These are phyloP conservation scores for Pantelozetes paolii DNA, from an alignment of 2,888 invertebrate species.

Conservation along the genomic window DNA sequence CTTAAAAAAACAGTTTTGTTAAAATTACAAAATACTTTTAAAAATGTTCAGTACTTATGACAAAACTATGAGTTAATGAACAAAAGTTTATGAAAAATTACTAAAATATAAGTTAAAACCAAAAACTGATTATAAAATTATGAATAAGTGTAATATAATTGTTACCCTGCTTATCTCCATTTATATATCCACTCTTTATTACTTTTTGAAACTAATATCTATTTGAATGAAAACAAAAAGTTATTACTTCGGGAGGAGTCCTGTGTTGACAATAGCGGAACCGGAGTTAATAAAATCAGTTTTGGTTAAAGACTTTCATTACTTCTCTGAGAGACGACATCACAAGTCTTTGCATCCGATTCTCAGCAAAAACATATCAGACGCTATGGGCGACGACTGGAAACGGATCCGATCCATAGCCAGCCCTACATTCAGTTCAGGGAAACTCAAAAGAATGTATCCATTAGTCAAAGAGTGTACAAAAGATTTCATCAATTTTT, in stretches of 20 bases:
- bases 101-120: too few species aligned
- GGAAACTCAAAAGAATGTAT: slow-evolving; percentile 39
- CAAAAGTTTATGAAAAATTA: too few species aligned
- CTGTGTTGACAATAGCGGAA: not conserved
- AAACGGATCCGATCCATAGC: slow-evolving; percentile 32
- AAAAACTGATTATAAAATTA: too few species aligned
- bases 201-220: not conserved
- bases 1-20: too few species aligned
- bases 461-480: not conserved
- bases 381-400: slow-evolving; percentile 28
- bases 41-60: too few species aligned
- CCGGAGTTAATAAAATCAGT: not conserved
- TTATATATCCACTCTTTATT: too few species aligned
- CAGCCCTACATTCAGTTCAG: slow-evolving; percentile 38
- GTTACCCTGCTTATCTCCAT: too few species aligned
- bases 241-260: not conserved
- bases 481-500: not conserved
- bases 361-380: not conserved
- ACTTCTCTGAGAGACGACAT: not conserved
- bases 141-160: too few species aligned
- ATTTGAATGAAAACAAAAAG: not conserved
- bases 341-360: not conserved
- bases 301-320: not conserved
- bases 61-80: too few species aligned
- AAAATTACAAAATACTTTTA: too few species aligned